These are phyloP conservation scores for Lanistes nyassanus DNA, from an alignment of 1,140 invertebrate genomes.

Conservation along the genomic window DNA sequence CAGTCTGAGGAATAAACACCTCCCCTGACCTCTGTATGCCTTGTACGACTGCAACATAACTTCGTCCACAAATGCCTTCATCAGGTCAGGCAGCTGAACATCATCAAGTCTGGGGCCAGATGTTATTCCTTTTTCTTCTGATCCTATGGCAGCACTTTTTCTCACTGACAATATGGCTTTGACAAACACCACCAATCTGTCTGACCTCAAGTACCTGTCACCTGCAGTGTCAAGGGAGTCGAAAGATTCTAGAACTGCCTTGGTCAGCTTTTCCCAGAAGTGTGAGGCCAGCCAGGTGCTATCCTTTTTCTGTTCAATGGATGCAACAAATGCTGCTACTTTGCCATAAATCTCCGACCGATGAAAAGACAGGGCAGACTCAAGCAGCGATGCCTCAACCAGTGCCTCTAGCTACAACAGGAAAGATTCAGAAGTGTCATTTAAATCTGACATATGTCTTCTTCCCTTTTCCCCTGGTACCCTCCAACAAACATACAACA, in stretches of 20 bases:
- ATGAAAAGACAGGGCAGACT: constrained; percentile 41
- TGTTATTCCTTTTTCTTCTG: constrained; percentile 16
- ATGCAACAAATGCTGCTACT: constrained; percentile 37
- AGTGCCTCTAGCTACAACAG: constrained; percentile 51
- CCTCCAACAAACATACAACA: too few relatives aligned
- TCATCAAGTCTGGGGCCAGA: constrained; percentile 6
- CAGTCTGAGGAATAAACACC: constrained; percentile 10
- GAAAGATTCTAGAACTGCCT: constrained; percentile 26
- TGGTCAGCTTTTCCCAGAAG: constrained; percentile 45
- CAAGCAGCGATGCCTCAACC: constrained; percentile 51
- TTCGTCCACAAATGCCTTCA: constrained; percentile 3
- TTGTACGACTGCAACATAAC: constrained; percentile 16
- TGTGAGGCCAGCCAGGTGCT: constrained; percentile 3
- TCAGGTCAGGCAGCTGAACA: neutral
- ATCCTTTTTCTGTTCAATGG: constrained; percentile 29
- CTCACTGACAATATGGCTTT: neutral
- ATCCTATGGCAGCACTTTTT: neutral
- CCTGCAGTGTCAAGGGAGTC: neutral
- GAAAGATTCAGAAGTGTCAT: neutral
- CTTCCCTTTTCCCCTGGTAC: too few relatives aligned
- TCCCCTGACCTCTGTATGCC: neutral
- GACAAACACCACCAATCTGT: constrained; percentile 17
- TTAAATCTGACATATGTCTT: too few relatives aligned
- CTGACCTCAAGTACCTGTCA: neutral
- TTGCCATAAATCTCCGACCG: constrained; percentile 45